A percentile compares a stretch with the other conserved stretches of the same genome.
These are phyloP conservation scores for Atherinomorus stipes DNA, from an alignment of 2,113 vertebrate genomes.

Conservation along the genomic window DNA sequence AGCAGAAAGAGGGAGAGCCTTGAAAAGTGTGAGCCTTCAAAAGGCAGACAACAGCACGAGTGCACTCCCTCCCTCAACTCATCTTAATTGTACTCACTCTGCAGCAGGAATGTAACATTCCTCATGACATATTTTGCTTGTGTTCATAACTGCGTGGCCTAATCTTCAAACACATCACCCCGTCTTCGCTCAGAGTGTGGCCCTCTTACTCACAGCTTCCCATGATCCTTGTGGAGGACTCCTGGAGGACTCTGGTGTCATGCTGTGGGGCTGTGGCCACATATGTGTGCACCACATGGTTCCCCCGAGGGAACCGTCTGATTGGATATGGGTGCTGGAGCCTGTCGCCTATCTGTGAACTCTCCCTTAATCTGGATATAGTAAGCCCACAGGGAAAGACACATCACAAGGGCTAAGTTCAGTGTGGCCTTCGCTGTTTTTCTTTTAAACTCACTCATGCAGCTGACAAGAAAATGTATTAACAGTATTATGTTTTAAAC, in stretches of 20 bases:
- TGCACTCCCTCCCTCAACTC: neutral
- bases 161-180: slow-evolving; percentile 52
- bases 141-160: slow-evolving; percentile 47
- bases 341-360: slow-evolving; percentile 78
- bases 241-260: slow-evolving; percentile 71
- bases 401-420: slow-evolving; percentile 68
- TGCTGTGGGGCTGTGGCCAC: slow-evolving; percentile 74
- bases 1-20: slow-evolving; percentile 45
- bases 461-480: slow-evolving; percentile 61
- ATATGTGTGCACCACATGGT: slow-evolving; percentile 79
- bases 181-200: slow-evolving; percentile 44
- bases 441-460: slow-evolving; percentile 64
- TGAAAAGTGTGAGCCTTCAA: slow-evolving; percentile 51
- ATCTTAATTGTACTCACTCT: slow-evolving; percentile 29
- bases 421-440: slow-evolving; percentile 61
- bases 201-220: slow-evolving; percentile 45
- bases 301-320: slow-evolving; percentile 74
- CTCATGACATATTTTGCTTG: slow-evolving; percentile 43
- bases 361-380: slow-evolving; percentile 79
- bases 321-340: slow-evolving; percentile 79
- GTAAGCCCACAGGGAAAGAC: slow-evolving; percentile 78
- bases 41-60: slow-evolving; percentile 25
- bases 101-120: slow-evolving; percentile 29
- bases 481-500: slow-evolving; percentile 44
- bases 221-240: slow-evolving; percentile 72